Conservation (phyloP, 2,797 vertebrate genomes). For the Kryptolebias ocellatus region DNA sequence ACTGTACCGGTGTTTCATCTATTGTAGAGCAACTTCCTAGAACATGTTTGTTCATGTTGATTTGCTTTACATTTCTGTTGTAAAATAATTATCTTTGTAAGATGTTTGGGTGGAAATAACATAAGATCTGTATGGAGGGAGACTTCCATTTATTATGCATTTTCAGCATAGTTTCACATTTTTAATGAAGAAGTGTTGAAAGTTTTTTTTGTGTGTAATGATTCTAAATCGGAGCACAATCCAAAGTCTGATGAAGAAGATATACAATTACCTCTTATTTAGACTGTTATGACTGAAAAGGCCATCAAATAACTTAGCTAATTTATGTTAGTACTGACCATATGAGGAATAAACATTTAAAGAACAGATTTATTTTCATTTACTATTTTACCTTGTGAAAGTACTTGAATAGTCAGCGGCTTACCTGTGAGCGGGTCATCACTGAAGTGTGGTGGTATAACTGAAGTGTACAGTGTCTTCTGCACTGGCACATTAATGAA, state of each 20-base stretch:
- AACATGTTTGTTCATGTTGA: conserved; percentile 68
- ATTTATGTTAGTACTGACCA: not conserved
- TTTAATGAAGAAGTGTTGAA: conserved; percentile 1
- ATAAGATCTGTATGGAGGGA: conserved; percentile 6
- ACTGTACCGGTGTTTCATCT: conserved; percentile 64
- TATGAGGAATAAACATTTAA: not conserved
- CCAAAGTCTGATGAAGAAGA: no score
- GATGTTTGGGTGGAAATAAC: conserved; percentile 32
- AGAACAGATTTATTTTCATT: no score
- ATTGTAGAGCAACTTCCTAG: conserved; percentile 63
- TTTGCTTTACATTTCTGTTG: conserved; percentile 56
- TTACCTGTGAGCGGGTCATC: no score
- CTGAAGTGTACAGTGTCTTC: no score
- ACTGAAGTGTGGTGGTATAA: no score
- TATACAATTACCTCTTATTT: not conserved
- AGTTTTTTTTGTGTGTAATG: not conserved
- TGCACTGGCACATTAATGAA: no score
- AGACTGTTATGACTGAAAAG: not conserved
- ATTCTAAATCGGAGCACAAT: not conserved
- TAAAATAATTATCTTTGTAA: conserved; percentile 64
- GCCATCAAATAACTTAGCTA: not conserved
- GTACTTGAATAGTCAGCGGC: no score
- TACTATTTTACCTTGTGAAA: no score
- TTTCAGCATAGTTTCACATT: conserved; percentile 3
- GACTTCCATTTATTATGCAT: conserved; percentile 5